Evolutionary conservation across 1,140 invertebrate genomes (phyloP).

Genomic region (Sesamia nonagrioides): DNA sequence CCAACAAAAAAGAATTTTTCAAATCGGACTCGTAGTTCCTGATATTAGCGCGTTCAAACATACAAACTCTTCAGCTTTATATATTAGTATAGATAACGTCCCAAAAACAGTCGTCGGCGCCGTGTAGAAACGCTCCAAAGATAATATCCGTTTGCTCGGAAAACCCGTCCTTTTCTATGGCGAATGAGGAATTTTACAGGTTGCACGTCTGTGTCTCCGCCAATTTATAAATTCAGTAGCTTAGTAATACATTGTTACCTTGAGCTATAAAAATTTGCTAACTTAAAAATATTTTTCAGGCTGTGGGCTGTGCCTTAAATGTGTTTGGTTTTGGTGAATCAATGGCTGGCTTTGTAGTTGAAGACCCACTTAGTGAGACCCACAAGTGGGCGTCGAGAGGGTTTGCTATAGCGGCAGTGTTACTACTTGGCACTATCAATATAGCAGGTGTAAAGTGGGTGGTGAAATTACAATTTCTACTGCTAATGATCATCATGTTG

Average conservation of each 20-base stretch:
- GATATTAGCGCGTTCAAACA: too few species aligned
- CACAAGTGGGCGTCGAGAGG: slow-evolving; percentile 92
- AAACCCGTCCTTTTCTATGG: too few species aligned
- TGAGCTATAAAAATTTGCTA: neutral
- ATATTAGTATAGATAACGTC: too few species aligned
- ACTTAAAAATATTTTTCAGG: slow-evolving; percentile 87
- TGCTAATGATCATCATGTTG: slow-evolving; percentile 94
- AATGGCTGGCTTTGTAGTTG: slow-evolving; percentile 93
- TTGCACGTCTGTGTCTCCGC: too few species aligned
- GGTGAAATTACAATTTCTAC: slow-evolving; percentile 95
- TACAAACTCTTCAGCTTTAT: too few species aligned
- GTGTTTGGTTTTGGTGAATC: slow-evolving; percentile 98
- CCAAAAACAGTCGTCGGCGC: too few species aligned
- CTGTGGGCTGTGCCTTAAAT: slow-evolving; percentile 97
- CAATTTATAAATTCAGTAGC: neutral
- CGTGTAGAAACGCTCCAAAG: too few species aligned
- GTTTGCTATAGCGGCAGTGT: slow-evolving; percentile 94
- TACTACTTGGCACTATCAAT: slow-evolving; percentile 95
- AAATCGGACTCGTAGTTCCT: too few species aligned
- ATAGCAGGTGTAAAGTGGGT: slow-evolving; percentile 98
- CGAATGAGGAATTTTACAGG: too few species aligned
- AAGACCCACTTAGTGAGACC: slow-evolving; percentile 65
- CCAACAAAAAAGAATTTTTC: too few species aligned
- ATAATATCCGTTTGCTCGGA: too few species aligned
- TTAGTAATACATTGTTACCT: neutral